Base-by-base conservation (phyloP, 2,888 invertebrate genomes). In the Troglohyphantes excavatus region DNA sequence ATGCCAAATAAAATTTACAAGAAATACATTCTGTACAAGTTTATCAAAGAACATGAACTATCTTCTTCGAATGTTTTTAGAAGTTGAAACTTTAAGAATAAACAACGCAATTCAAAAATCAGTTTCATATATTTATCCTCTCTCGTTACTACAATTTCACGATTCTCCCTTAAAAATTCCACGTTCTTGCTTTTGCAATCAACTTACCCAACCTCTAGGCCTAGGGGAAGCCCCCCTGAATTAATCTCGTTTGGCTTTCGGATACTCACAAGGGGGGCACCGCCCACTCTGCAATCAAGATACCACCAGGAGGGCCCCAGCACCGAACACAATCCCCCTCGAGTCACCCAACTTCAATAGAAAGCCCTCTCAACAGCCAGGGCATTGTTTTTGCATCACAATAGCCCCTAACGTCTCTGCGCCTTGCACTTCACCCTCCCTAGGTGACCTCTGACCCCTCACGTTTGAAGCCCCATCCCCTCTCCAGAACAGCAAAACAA, bases 371-470 rank as follows among this genome's bases (percentile, higher is more conserved):
- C 5, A 13, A 13, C 9, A 5, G n/a, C 17, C 13, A n/a, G 53
- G n/a, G 39, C 39, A 72, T 82, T 72, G 70, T 82, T 82, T 82
- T 82, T 72, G 43, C 39, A 33, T 72, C 53, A 53, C 61, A 70
- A 68, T 23, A 78, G 72, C 33, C 70, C n/a, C 13, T 29, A 78
- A 65, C 78, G 68, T n/a, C 53, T 61, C 53, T 53, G 13, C 9
- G 39, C 63, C 63, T 19, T 53, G 29, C 39, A 13, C 33, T 17
- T n/a, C 43, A 23, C 59, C 78, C 26, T 61, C 76, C 86, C 43
- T 72, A 0, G 26, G n/a, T 23, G 17, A 78, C 78, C 70, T 63
- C 39, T 78, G 65, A 70, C 13, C 86, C 43, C 46, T 17, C 79
- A 81, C 79, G 79, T 81, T 26, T 63, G 23, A 17, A 39, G 1